Conservation (phyloP, 2,113 vertebrate genomes). For the Helogale parvula region DNA sequence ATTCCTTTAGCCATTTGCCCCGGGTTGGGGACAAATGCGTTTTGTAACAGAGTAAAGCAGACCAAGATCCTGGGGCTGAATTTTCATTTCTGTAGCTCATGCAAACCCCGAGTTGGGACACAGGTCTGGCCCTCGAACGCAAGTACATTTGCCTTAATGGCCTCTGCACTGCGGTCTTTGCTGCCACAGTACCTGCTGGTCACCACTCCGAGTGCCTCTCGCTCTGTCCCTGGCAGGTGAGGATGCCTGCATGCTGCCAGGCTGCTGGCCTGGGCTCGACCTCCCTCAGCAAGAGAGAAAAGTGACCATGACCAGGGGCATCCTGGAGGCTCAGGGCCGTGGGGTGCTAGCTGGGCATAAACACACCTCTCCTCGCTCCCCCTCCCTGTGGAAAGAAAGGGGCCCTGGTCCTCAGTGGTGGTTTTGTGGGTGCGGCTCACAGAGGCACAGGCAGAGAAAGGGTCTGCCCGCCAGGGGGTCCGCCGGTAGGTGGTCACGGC, state of each 20-base stretch:
- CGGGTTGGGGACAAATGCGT: not conserved
- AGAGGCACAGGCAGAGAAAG: not conserved
- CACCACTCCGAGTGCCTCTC: too few species aligned
- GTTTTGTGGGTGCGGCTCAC: conserved; percentile 25
- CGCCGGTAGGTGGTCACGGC: not conserved
- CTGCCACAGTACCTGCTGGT: too few species aligned
- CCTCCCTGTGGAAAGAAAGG: conserved; percentile 21
- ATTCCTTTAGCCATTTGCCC: rapidly evolving
- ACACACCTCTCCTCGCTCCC: not conserved
- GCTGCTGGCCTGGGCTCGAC: rapidly evolving
- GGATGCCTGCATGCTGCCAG: not conserved
- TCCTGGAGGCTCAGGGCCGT: not conserved
- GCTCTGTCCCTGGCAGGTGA: not conserved
- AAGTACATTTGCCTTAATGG: not conserved
- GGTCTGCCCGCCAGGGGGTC: not conserved
- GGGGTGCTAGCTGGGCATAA: not conserved
- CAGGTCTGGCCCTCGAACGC: rapidly evolving
- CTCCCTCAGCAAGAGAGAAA: conserved; percentile 11
- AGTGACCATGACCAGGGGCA: not conserved
- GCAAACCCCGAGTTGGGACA: too few species aligned
- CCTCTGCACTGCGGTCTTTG: not conserved
- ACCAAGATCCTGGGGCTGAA: rapidly evolving
- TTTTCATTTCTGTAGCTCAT: not conserved
- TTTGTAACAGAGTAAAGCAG: not conserved
- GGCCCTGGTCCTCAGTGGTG: not conserved